phyloP scores from a whole-genome alignment of 2,888 invertebrate species.

The Hecatera dysodea region DNA sequence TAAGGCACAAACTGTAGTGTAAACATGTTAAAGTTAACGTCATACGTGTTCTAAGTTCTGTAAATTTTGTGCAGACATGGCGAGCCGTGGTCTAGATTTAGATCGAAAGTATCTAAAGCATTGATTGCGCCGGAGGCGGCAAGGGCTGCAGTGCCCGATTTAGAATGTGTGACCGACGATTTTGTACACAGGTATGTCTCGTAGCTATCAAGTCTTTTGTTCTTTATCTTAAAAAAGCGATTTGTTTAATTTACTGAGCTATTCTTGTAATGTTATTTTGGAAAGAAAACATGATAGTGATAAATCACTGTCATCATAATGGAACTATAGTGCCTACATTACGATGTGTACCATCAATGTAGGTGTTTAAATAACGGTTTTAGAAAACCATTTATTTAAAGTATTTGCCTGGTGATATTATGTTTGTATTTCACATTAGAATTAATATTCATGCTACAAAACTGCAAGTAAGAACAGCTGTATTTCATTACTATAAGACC shows the following conservation, averaged over 20 bases:
- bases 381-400: conserved; percentile 19
- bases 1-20: conserved; percentile 84
- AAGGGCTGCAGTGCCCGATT: conserved; percentile 93
- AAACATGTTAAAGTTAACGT: conserved; percentile 1
- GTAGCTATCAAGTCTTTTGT: conserved; percentile 23
- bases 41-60: conserved; percentile 20
- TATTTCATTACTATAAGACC: background rate
- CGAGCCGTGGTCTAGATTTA: conserved; percentile 95
- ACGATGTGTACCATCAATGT: conserved; percentile 30
- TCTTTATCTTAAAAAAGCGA: conserved; percentile 27
- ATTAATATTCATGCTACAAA: background rate
- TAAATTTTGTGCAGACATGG: conserved; percentile 92
- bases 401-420: conserved; percentile 14
- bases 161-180: conserved; percentile 94
- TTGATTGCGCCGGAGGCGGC: conserved; percentile 95
- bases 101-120: conserved; percentile 96
- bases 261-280: conserved; percentile 48
- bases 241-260: conserved; percentile 41
- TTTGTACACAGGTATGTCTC: conserved; percentile 92
- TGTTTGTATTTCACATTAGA: conserved; percentile 1
- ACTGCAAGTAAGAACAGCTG: conserved; percentile 1
- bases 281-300: conserved; percentile 45
- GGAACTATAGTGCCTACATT: conserved; percentile 30
- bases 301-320: conserved; percentile 54
- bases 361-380: conserved; percentile 31